These are phyloP conservation scores for Gavialis gangeticus DNA, from an alignment of 2,113 vertebrate species.

Conservation along the genomic window DNA sequence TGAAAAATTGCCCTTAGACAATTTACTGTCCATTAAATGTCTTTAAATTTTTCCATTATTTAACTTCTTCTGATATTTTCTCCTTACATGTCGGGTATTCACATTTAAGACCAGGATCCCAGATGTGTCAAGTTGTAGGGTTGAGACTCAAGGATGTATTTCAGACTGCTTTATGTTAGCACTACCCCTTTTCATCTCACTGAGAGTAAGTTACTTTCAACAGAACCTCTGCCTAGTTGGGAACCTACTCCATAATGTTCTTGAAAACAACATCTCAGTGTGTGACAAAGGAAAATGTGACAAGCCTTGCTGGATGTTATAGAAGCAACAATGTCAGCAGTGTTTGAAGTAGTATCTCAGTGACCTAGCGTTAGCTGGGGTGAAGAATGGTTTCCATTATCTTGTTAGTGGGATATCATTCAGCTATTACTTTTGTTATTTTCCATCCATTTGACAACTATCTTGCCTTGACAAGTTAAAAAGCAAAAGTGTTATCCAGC, in stretches of 20 bases:
- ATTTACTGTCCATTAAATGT: too few relatives aligned
- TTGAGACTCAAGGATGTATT: not conserved
- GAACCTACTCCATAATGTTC: too few relatives aligned
- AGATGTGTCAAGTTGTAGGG: not conserved
- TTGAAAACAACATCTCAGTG: not conserved
- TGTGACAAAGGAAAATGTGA: not conserved
- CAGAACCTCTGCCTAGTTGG: not conserved
- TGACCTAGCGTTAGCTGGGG: not conserved
- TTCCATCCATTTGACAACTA: not conserved
- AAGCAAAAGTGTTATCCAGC: not conserved
- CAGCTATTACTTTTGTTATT: not conserved
- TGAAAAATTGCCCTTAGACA: too few relatives aligned
- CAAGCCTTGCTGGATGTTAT: not conserved
- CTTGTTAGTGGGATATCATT: not conserved
- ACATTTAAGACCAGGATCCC: not conserved
- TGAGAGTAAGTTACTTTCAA: not conserved
- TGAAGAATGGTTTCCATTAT: not conserved
- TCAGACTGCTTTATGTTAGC: not conserved
- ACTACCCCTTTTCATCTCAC: not conserved
- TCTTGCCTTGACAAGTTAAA: not conserved
- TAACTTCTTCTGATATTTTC: not conserved
- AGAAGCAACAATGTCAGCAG: not conserved
- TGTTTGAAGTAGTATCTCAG: not conserved
- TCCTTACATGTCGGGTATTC: not conserved
- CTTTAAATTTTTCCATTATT: too few relatives aligned